These are phyloP conservation scores for Mamestra configurata DNA, from an alignment of 1,140 invertebrate species.

Conservation along the genomic window DNA sequence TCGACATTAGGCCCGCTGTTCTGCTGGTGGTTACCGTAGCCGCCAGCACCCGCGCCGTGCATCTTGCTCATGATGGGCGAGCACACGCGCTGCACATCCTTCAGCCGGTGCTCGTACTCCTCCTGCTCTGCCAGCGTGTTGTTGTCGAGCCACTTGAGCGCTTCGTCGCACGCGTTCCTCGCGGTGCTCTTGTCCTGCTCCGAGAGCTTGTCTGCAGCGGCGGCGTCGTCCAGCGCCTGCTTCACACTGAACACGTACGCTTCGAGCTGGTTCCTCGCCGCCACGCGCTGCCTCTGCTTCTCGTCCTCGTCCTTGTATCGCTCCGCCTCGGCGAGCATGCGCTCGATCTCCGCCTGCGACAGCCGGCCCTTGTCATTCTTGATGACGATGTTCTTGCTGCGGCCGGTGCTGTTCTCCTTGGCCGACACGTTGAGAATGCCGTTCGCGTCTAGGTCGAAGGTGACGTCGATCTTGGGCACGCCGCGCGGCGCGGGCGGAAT, in stretches of 20 bases:
- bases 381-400: constrained; percentile 94
- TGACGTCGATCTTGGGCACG: constrained; percentile 93
- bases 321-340: constrained; percentile 94
- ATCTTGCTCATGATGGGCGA: constrained; percentile 93
- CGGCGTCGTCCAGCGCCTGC: constrained; percentile 88
- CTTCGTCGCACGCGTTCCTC: constrained; percentile 87
- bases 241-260: constrained; percentile 94
- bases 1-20: constrained; percentile 90
- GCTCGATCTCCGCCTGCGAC: constrained; percentile 96
- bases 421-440: constrained; percentile 92
- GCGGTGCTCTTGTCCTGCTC: constrained; percentile 90
- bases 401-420: constrained; percentile 90
- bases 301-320: constrained; percentile 92
- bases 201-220: constrained; percentile 86
- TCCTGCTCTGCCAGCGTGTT: constrained; percentile 93
- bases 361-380: constrained; percentile 97
- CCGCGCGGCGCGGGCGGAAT: constrained; percentile 95
- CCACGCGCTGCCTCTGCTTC: constrained; percentile 91
- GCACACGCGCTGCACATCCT: constrained; percentile 92
- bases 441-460: constrained; percentile 91
- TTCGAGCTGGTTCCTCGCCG: constrained; percentile 94
- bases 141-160: constrained; percentile 89
- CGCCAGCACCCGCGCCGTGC: constrained; percentile 77
- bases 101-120: constrained; percentile 93
- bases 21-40: constrained; percentile 31